These are phyloP conservation scores for Catharus minimus DNA, from an alignment of 2,113 vertebrate species.

Conservation along the genomic window DNA sequence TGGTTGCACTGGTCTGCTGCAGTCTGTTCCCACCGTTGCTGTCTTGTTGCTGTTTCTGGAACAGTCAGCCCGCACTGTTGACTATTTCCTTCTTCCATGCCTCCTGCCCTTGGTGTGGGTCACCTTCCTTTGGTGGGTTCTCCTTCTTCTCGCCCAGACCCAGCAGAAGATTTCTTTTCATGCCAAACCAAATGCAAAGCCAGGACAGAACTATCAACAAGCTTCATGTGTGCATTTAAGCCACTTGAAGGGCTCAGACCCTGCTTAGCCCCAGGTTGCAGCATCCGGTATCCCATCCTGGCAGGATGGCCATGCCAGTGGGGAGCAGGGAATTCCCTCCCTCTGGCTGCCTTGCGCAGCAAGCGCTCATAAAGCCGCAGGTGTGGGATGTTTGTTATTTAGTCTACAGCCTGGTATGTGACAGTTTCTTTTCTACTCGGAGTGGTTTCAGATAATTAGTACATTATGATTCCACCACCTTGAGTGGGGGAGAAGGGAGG, in stretches of 20 bases:
- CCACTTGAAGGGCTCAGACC: fast-evolving
- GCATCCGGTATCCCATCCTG: constrained; percentile 21
- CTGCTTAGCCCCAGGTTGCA: not conserved
- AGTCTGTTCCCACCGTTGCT: not conserved
- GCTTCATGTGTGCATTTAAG: not conserved
- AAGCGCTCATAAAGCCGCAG: constrained; percentile 81
- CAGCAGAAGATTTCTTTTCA: not conserved
- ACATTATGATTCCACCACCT: constrained; percentile 85
- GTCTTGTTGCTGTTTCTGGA: not conserved
- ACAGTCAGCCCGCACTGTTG: not conserved
- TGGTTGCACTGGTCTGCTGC: not conserved
- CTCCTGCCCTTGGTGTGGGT: not conserved
- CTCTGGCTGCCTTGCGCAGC: constrained; percentile 17
- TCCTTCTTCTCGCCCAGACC: not conserved
- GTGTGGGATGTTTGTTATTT: constrained; percentile 87
- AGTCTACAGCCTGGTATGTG: constrained; percentile 83
- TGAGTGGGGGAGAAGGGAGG: constrained; percentile 74
- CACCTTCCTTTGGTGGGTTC: not conserved
- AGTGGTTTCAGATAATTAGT: constrained; percentile 85
- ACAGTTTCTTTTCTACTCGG: constrained; percentile 73
- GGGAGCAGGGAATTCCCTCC: constrained; percentile 59
- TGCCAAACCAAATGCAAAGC: not conserved
- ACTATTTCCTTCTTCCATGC: not conserved
- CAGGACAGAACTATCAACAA: not conserved
- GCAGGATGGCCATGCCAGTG: not conserved